Evolutionary conservation across 2,797 vertebrate species (phyloP).

Genomic region (Typhlichthys eigenmanni): DNA sequence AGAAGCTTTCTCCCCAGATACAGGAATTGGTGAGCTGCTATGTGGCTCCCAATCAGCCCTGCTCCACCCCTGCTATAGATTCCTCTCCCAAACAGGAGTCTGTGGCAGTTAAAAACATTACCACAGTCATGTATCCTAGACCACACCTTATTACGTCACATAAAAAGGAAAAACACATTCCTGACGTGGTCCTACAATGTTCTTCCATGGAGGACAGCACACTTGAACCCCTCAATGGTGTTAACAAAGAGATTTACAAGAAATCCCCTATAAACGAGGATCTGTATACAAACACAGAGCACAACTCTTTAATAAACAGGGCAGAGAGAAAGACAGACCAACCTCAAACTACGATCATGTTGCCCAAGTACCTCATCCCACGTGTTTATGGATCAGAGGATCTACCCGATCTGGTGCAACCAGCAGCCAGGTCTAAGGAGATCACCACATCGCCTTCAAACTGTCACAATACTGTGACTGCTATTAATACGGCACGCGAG

Average conservation of each 20-base stretch:
- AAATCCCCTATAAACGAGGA: not conserved
- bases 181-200: not conserved
- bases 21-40: conserved; percentile 60
- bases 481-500: not conserved
- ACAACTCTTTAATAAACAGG: not conserved
- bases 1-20: conserved; percentile 52
- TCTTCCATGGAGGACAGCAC: conserved; percentile 4
- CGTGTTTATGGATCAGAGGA: conserved; percentile 24
- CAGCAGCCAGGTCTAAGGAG: conserved; percentile 7
- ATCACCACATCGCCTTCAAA: not conserved
- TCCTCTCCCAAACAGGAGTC: conserved; percentile 29
- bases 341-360: not conserved
- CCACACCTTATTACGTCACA: conserved; percentile 5
- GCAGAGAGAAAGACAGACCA: not conserved
- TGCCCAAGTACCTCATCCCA: conserved; percentile 50
- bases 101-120: conserved; percentile 2
- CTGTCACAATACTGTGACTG: conserved; percentile 1
- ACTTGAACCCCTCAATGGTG: conserved; percentile 16
- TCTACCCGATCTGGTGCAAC: conserved; percentile 12
- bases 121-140: conserved; percentile 5
- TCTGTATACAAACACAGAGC: not conserved
- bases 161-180: not conserved
- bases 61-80: conserved; percentile 32
- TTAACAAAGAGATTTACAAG: not conserved
- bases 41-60: conserved; percentile 63